Base-by-base conservation (phyloP, 2,888 invertebrate genomes). In the Acanthosepion pharaonis region DNA sequence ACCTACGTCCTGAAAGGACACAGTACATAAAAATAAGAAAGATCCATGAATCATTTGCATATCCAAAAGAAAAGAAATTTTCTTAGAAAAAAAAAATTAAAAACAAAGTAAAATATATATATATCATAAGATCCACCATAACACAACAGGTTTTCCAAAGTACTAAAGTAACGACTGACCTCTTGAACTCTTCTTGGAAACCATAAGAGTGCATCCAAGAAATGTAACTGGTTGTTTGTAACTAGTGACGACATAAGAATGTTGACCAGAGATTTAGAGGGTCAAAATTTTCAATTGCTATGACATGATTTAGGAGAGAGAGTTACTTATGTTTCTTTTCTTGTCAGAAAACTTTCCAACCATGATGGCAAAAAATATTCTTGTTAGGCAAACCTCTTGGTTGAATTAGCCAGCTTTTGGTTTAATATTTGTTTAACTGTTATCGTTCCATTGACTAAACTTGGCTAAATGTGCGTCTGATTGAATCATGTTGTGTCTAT, bases 401-500 rank as follows among this genome's bases (percentile, higher is more conserved):
- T 78, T 78, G n/a, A 78, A 78, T 78, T 78, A 28, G 15, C 9
- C 78, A 18, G 78, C n/a, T 78, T 11, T n/a, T 11, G n/a, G 15
- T 78, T n/a, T n/a, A n/a, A 78, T 78, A 78, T 78, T 78, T 78
- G 78, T 78, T 78, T n/a, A 78, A 11, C n/a, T 78, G 78, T 64
- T 15, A n/a, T n/a, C 0, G n/a, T n/a, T 78, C n/a, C 11, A 9
- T n/a, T n/a, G n/a, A 28, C n/a, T n/a, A 78, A 78, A 15, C n/a
- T 18, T n/a, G 78, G n/a, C n/a, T 78, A n/a, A 78, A n/a, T 20
- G 15, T 78, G n/a, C 9, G n/a, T n/a, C 78, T 78, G n/a, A 18
- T 78, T n/a, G n/a, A 78, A n/a, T 78, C n/a, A n/a, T 4, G n/a
- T n/a, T 15, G 9, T n/a, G 9, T 78, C 78, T 78, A 78, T 78